Percentiles rank a stretch among this genome's conserved stretches.
Evolutionary conservation across 2,888 invertebrate genomes (phyloP).

Genomic region (Hipparchia sbordonii): DNA sequence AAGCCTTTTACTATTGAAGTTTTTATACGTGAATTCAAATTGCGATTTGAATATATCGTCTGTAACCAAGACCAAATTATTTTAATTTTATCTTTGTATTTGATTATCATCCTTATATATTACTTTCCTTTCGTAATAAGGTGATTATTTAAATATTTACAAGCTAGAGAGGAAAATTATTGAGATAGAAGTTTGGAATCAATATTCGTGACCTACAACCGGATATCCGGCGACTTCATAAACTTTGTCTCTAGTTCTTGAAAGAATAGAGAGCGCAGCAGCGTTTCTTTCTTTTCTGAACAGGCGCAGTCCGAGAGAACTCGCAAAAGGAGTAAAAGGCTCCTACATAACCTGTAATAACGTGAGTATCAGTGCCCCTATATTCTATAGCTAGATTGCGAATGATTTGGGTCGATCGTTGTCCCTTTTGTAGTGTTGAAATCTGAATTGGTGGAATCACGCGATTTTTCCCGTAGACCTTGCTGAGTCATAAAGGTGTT

Average conservation of each 20-base stretch:
- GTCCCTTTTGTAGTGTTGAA: conserved; percentile 45
- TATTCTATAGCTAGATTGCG: conserved; percentile 46
- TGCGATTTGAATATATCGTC: conserved; percentile 12
- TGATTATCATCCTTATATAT: background rate
- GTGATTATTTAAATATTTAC: conserved; percentile 1
- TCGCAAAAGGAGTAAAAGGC: conserved; percentile 83
- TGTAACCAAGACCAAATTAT: background rate
- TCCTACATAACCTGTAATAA: conserved; percentile 83
- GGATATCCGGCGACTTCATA: conserved; percentile 79
- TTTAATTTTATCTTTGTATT: background rate
- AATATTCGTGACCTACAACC: conserved; percentile 54
- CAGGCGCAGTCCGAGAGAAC: conserved; percentile 82
- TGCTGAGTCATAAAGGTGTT: conserved; percentile 54
- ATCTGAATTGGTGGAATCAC: conserved; percentile 43
- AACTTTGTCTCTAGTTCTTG: conserved; percentile 78
- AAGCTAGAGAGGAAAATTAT: conserved; percentile 27
- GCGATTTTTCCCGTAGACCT: conserved; percentile 43
- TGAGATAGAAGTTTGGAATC: conserved; percentile 40
- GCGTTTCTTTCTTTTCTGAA: conserved; percentile 82
- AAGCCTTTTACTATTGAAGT: background rate
- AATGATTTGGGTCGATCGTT: conserved; percentile 45
- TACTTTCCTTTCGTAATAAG: background rate
- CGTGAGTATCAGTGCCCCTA: conserved; percentile 71
- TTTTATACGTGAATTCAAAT: background rate
- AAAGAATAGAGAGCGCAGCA: conserved; percentile 77